phyloP scores from a whole-genome alignment of 2,888 invertebrate genomes.

The Megastigmus dorsalis region DNA sequence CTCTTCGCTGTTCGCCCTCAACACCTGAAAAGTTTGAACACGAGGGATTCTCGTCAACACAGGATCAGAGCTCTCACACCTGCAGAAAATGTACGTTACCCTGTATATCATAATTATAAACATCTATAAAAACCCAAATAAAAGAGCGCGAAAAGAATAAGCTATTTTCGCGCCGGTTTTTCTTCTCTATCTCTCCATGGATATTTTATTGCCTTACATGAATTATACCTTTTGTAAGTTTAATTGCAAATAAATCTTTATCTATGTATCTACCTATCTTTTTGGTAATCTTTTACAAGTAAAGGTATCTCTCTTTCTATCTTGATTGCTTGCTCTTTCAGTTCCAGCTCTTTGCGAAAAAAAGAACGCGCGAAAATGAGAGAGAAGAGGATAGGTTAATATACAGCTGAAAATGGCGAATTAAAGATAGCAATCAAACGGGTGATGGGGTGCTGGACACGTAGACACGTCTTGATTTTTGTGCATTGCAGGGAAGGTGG shows the following conservation, averaged over 20 bases:
- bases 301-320: too few species aligned
- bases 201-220: too few species aligned
- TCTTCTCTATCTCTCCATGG: not conserved
- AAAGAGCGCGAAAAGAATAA: not conserved
- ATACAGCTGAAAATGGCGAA: not conserved
- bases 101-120: not conserved
- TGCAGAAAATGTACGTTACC: constrained; percentile 1
- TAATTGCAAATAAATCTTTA: too few species aligned
- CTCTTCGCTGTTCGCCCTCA: not conserved
- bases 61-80: not conserved
- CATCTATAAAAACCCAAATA: not conserved
- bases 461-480: not conserved
- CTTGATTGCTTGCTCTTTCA: too few species aligned
- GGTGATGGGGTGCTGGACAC: too few species aligned
- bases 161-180: not conserved
- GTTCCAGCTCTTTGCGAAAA: too few species aligned
- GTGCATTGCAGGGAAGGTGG: not conserved
- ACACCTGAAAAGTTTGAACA: not conserved
- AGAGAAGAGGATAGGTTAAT: not conserved
- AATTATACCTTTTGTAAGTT: too few species aligned
- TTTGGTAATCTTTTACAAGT: too few species aligned
- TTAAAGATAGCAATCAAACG: not conserved
- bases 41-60: not conserved
- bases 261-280: too few species aligned
- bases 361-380: not conserved